phyloP scores from a whole-genome alignment of 2,888 invertebrate species.

The Atethmia centrago region DNA sequence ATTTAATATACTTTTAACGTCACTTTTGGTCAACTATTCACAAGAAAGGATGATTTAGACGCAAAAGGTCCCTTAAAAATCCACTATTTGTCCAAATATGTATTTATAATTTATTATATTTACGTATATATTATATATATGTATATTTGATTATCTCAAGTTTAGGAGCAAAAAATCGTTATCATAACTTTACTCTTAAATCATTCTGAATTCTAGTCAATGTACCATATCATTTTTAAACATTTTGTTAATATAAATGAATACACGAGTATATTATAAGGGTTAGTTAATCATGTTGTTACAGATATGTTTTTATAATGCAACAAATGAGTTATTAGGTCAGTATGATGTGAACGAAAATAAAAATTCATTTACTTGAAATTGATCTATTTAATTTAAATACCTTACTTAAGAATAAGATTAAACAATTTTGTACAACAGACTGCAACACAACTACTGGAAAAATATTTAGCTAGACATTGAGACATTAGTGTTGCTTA shows the following conservation, averaged over 20 bases:
- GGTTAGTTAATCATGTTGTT: constrained; percentile 89
- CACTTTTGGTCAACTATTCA: constrained; percentile 40
- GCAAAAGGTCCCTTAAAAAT: constrained; percentile 13
- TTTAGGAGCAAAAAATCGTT: constrained; percentile 63
- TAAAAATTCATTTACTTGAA: constrained; percentile 87
- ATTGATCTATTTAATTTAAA: constrained; percentile 63
- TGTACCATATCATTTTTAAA: constrained; percentile 89
- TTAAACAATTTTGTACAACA: constrained; percentile 1
- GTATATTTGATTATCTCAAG: constrained; percentile 36
- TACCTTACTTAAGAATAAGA: constrained; percentile 29
- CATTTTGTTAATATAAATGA: constrained; percentile 82
- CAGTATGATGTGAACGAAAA: constrained; percentile 89
- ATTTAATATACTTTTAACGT: constrained; percentile 11
- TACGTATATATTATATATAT: background rate
- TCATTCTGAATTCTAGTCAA: constrained; percentile 84
- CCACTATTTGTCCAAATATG: constrained; percentile 18
- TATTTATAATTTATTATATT: constrained; percentile 25
- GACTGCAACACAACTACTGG: background rate
- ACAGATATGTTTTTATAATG: constrained; percentile 89
- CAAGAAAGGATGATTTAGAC: background rate
- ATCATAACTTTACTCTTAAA: constrained; percentile 64
- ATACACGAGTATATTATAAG: constrained; percentile 76
- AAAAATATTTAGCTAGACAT: background rate
- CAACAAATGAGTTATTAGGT: constrained; percentile 87
- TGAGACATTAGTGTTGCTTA: background rate